These are phyloP conservation scores for Didymodactylos carnosus DNA, from an alignment of 2,888 invertebrate species.

Conservation along the genomic window DNA sequence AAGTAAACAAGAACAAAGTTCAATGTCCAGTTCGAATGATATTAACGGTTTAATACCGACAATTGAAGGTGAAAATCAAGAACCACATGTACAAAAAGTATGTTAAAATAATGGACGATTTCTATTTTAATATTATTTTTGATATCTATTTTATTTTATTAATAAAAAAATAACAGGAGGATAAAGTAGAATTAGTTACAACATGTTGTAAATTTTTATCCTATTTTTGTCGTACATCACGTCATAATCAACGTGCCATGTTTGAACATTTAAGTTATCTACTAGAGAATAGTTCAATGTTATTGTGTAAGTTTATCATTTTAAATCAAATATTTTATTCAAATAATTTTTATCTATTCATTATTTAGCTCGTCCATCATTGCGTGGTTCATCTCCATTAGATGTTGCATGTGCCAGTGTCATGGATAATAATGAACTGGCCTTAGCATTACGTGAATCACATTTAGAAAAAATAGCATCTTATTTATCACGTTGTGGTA, in stretches of 20 bases:
- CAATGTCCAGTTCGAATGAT: background rate
- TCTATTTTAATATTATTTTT: too few species aligned
- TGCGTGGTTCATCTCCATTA: slow-evolving; percentile 85
- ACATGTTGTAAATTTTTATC: slow-evolving; percentile 96
- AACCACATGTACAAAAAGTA: background rate
- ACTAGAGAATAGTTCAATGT: slow-evolving; percentile 90
- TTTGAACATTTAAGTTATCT: slow-evolving; percentile 96
- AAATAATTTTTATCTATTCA: too few species aligned
- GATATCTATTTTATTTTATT: background rate
- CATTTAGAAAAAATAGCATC: slow-evolving; percentile 90
- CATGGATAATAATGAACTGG: slow-evolving; percentile 98
- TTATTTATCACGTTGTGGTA: slow-evolving; percentile 84
- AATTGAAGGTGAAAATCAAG: background rate
- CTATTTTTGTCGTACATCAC: slow-evolving; percentile 92
- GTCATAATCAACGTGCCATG: slow-evolving; percentile 98
- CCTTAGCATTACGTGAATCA: slow-evolving; percentile 82
- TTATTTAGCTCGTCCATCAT: slow-evolving; percentile 65
- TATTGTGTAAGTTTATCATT: slow-evolving; percentile 33
- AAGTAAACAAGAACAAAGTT: slow-evolving; percentile 9
- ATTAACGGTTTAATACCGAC: slow-evolving; percentile 15
- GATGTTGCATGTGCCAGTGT: slow-evolving; percentile 96
- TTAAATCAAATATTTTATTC: background rate
- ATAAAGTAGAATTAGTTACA: slow-evolving; percentile 97
- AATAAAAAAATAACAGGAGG: slow-evolving; percentile 56
- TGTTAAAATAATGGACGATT: too few species aligned